These are phyloP conservation scores for Nematopogon swammerdamellus DNA, from an alignment of 2,888 invertebrate species.

Conservation along the genomic window DNA sequence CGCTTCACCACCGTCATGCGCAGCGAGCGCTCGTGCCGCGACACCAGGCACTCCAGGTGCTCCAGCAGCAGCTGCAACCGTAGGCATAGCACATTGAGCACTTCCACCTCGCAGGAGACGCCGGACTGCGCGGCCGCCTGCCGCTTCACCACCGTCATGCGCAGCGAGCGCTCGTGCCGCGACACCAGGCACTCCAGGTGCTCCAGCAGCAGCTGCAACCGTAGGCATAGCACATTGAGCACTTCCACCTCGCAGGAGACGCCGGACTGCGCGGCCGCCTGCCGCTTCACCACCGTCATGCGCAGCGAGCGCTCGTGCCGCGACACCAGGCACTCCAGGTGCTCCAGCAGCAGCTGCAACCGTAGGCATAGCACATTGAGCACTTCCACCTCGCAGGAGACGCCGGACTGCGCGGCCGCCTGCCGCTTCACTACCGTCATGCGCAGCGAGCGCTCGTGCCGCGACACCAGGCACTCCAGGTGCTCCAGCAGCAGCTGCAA, in stretches of 20 bases:
- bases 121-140: too few species aligned
- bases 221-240: too few species aligned
- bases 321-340: constrained; percentile 98
- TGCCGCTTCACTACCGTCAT: constrained; percentile 99
- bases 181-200: constrained; percentile 99
- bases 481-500: constrained; percentile 92
- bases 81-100: too few species aligned
- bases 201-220: constrained; percentile 85
- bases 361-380: too few species aligned
- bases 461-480: constrained; percentile 96
- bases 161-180: constrained; percentile 95
- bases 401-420: too few species aligned
- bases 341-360: constrained; percentile 87
- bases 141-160: constrained; percentile 99
- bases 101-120: too few species aligned
- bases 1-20: constrained; percentile 99
- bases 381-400: too few species aligned
- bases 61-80: constrained; percentile 82
- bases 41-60: constrained; percentile 98
- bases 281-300: constrained; percentile 99
- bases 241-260: too few species aligned
- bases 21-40: constrained; percentile 96
- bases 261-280: too few species aligned
- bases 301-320: constrained; percentile 97
- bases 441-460: constrained; percentile 97